phyloP scores from a whole-genome alignment of 2,888 invertebrate species.

The Eledona agricola region DNA sequence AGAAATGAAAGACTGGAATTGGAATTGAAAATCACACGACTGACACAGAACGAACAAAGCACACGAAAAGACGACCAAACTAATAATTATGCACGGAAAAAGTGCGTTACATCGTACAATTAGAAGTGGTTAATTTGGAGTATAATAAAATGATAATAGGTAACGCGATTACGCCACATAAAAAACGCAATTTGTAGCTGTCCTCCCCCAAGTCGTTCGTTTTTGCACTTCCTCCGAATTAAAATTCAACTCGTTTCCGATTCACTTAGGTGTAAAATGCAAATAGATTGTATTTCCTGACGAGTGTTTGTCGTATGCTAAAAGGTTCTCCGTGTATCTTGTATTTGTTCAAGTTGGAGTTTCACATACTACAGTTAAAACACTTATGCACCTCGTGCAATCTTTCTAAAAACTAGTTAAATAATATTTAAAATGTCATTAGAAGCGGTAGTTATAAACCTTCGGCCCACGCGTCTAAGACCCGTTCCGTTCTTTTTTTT shows the following conservation, averaged over 20 bases:
- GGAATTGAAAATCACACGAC: no score
- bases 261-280: slow-evolving; percentile 30
- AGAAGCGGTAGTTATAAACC: slow-evolving; percentile 9
- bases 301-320: slow-evolving; percentile 34
- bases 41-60: no score
- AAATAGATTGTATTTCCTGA: slow-evolving; percentile 33
- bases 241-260: slow-evolving; percentile 15
- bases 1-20: no score
- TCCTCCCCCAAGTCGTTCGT: no score
- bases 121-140: no score
- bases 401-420: slow-evolving; percentile 11
- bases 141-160: no score
- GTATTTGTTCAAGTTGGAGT: slow-evolving; percentile 32
- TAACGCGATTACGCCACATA: no score
- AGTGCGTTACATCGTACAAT: no score
- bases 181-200: no score
- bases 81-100: no score
- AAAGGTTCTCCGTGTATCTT: slow-evolving; percentile 35
- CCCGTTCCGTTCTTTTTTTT: slow-evolving; percentile 1
- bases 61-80: no score
- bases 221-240: slow-evolving; percentile 8
- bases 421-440: slow-evolving; percentile 11
- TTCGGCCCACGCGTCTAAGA: slow-evolving; percentile 5
- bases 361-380: slow-evolving; percentile 20
- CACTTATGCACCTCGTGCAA: slow-evolving; percentile 3